A percentile compares a stretch with the other conserved stretches of the same genome.
phyloP scores from a whole-genome alignment of 2,888 invertebrate species.

The Drosophila subquinaria region DNA sequence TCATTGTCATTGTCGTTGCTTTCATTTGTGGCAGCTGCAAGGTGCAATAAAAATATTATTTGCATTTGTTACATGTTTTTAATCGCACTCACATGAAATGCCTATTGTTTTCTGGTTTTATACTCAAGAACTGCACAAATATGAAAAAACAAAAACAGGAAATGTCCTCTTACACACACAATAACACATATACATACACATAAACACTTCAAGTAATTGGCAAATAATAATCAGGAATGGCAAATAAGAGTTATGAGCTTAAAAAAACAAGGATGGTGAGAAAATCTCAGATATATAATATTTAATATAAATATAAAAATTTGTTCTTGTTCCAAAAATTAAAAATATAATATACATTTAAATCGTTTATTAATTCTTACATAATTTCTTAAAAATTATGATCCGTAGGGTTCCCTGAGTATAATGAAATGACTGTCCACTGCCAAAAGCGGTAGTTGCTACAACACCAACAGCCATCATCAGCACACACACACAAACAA shows the following conservation, averaged over 20 bases:
- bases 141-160: constrained; percentile 42
- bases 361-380: no score
- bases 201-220: constrained; percentile 58
- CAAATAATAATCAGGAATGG: constrained; percentile 54
- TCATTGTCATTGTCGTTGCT: constrained; percentile 21
- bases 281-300: no score
- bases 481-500: not conserved
- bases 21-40: constrained; percentile 18
- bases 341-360: no score
- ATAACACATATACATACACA: constrained; percentile 10
- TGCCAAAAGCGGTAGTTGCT: constrained; percentile 44
- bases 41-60: constrained; percentile 14
- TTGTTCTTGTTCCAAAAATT: no score
- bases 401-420: no score
- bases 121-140: constrained; percentile 58
- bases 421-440: no score
- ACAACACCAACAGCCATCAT: constrained; percentile 7
- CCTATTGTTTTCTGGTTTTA: constrained; percentile 3
- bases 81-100: constrained; percentile 12
- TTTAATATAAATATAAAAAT: no score
- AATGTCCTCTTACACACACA: constrained; percentile 34
- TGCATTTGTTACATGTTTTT: constrained; percentile 50
- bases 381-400: no score
- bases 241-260: no score
- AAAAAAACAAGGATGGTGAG: not conserved